Conservation (phyloP, 1,140 invertebrate species). For the Megathymus violae region DNA sequence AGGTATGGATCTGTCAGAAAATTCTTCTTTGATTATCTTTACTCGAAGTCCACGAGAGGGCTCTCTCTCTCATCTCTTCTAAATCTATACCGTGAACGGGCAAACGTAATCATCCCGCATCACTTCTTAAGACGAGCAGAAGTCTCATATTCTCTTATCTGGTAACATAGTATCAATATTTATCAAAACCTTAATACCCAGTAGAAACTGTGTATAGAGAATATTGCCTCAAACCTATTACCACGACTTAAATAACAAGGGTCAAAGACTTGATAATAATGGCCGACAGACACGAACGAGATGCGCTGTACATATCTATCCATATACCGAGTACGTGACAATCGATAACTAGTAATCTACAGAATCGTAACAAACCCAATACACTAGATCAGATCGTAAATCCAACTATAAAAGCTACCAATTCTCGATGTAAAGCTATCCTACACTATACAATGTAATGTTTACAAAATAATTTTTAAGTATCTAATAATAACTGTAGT, state of each 20-base stretch:
- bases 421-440: background rate
- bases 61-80: too few species aligned
- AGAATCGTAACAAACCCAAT: conserved; percentile 15
- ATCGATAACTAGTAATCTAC: conserved; percentile 19
- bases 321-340: conserved; percentile 24
- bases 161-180: background rate
- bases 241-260: conserved; percentile 11
- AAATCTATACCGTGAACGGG: too few species aligned
- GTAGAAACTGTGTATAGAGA: background rate
- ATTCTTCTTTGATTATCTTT: too few species aligned
- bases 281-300: conserved; percentile 13
- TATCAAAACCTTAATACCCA: background rate
- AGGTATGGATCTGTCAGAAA: too few species aligned
- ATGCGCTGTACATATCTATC: conserved; percentile 18
- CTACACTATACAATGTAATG: too few species aligned
- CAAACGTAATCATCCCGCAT: too few species aligned
- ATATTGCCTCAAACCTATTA: background rate
- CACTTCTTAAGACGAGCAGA: too few species aligned
- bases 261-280: conserved; percentile 13
- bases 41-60: too few species aligned
- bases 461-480: too few species aligned
- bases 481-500: too few species aligned
- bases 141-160: background rate
- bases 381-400: conserved; percentile 20
- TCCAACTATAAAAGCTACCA: conserved; percentile 12